These are phyloP conservation scores for Drosophila nigricruria DNA, from an alignment of 2,888 invertebrate genomes.

Conservation along the genomic window DNA sequence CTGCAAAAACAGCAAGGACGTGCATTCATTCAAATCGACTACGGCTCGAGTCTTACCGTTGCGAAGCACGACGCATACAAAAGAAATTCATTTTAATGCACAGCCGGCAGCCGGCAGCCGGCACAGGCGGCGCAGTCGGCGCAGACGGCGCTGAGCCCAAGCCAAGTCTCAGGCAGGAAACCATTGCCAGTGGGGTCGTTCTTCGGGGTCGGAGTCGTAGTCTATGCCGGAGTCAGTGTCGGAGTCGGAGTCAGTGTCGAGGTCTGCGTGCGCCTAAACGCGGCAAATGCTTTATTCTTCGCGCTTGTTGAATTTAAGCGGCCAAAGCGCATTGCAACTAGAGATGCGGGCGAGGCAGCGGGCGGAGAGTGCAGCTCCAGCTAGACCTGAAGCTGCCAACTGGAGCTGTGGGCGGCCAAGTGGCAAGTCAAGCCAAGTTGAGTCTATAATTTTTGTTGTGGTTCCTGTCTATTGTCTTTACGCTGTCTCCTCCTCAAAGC, in stretches of 20 bases:
- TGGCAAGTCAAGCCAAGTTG: conserved; percentile 67
- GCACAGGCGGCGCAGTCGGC: not conserved
- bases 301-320: conserved; percentile 67
- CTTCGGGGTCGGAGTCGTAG: not conserved
- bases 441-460: conserved; percentile 80
- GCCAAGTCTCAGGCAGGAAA: conserved; percentile 55
- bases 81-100: conserved; percentile 78
- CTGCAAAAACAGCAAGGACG: conserved; percentile 60
- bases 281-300: conserved; percentile 59
- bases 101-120: conserved; percentile 40
- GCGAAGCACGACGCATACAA: conserved; percentile 61
- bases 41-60: conserved; percentile 34
- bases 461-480: conserved; percentile 78
- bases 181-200: conserved; percentile 50
- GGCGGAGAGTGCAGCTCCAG: not conserved
- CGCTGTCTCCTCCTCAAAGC: conserved; percentile 30
- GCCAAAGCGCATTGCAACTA: conserved; percentile 61
- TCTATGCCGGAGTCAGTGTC: not conserved
- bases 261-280: conserved; percentile 76
- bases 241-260: conserved; percentile 22
- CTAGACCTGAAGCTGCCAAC: conserved; percentile 10
- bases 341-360: not conserved
- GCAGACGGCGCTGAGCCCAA: not conserved
- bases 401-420: conserved; percentile 59
- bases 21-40: conserved; percentile 80